Base-by-base conservation (phyloP, 2,888 invertebrate genomes). In the Euclidia mi region DNA sequence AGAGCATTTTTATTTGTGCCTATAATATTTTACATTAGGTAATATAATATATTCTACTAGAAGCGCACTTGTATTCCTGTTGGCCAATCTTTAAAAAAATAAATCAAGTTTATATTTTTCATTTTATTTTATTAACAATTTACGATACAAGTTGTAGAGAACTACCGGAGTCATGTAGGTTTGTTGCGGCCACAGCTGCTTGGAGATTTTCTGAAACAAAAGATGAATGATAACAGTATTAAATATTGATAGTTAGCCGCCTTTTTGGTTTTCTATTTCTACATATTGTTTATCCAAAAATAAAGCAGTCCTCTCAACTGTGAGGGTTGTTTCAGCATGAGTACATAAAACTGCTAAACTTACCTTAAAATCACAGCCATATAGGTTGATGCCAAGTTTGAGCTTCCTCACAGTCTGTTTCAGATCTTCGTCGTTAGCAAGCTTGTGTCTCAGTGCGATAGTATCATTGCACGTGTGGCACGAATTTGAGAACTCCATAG, bases 311-410 rank as follows among this genome's bases (percentile, higher is more conserved):
- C n/a, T n/a, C n/a, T n/a, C n/a, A n/a, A n/a, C n/a, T n/a, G n/a
- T n/a, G n/a, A n/a, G n/a, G n/a, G n/a, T n/a, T n/a, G n/a, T n/a
- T n/a, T n/a, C n/a, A n/a, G n/a, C n/a, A n/a, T n/a, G n/a, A n/a
- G n/a, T n/a, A n/a, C n/a, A n/a, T n/a, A n/a, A n/a, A 4, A 20
- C 20, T 0, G 20, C 7, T 0, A 15, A 10, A n/a, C 35, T 43
- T 29, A 92, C 94, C 89, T 92, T 92, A 65, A 94, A 94, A 78
- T 94, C 86, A 53, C 94, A 94, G 6, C 94, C 94, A 51, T 91
- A 94, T 42, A 92, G 69, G 57, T 93, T 89, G 28, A 94, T 90
- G n/a, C 93, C 94, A 18, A 87, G 57, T 72, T 93, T 94, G 2
- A 94, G 82, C 67, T 89, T 92, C 42, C 87, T 87, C 0, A 94